Evolutionary conservation across 1,140 invertebrate genomes (phyloP).

Genomic region (Gonioctena quinquepunctata): DNA sequence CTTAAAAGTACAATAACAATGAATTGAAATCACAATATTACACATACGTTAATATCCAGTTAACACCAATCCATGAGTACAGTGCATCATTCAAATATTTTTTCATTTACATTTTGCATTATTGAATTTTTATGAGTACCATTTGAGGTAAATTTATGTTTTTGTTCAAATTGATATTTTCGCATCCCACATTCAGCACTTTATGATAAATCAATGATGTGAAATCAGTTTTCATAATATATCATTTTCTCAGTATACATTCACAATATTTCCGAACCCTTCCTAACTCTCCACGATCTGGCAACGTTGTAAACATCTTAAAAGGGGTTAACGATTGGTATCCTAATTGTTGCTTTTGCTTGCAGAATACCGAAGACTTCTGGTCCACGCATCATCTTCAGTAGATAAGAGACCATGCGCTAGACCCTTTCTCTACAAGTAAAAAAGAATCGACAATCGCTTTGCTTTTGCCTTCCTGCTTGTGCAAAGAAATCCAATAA

Average conservation of each 20-base stretch:
- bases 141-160: too few relatives aligned
- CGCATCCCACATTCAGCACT: background rate
- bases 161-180: too few relatives aligned
- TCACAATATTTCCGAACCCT: background rate
- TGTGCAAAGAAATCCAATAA: slow-evolving; percentile 32
- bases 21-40: too few relatives aligned
- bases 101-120: too few relatives aligned
- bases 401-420: slow-evolving; percentile 50
- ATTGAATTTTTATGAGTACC: too few relatives aligned
- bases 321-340: background rate
- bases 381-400: slow-evolving; percentile 28
- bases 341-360: slow-evolving; percentile 34
- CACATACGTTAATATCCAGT: too few relatives aligned
- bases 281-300: background rate
- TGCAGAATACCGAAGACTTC: slow-evolving; percentile 33
- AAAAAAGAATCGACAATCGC: slow-evolving; percentile 43
- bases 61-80: too few relatives aligned
- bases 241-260: background rate
- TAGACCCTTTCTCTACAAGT: slow-evolving; percentile 29
- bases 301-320: background rate
- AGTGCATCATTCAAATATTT: too few relatives aligned
- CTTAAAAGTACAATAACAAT: too few relatives aligned
- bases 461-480: slow-evolving; percentile 52
- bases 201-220: background rate
- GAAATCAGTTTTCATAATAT: too few relatives aligned